phyloP scores from a whole-genome alignment of 1,140 invertebrate species.

The Drosophila watanabei region DNA sequence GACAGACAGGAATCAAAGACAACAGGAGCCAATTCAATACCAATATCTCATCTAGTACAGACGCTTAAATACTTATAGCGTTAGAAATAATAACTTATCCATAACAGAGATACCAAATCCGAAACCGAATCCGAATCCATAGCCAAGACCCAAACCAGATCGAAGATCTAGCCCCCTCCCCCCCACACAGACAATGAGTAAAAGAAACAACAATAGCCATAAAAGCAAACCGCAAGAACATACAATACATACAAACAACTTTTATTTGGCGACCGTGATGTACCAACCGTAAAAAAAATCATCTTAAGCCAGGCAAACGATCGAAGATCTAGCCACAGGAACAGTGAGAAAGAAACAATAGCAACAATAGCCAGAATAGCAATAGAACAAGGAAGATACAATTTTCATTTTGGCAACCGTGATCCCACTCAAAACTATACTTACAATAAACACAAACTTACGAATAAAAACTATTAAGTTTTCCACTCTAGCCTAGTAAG shows the following conservation, averaged over 20 bases:
- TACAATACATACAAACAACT: slow-evolving; percentile 4
- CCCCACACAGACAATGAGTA: slow-evolving; percentile 9
- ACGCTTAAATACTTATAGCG: slow-evolving; percentile 39
- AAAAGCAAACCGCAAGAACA: slow-evolving; percentile 2
- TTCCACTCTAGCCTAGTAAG: slow-evolving; percentile 49
- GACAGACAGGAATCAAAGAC: slow-evolving; percentile 29
- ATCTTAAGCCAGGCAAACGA: background rate
- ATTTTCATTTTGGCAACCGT: slow-evolving; percentile 22
- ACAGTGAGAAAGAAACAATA: slow-evolving; percentile 10
- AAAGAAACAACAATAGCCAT: background rate
- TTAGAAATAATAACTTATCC: slow-evolving; percentile 45
- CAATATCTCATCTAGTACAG: slow-evolving; percentile 54
- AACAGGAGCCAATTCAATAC: slow-evolving; percentile 25
- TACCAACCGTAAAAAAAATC: background rate
- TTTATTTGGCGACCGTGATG: slow-evolving; percentile 23
- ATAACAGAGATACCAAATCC: background rate
- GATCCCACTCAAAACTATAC: slow-evolving; percentile 35
- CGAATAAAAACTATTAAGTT: slow-evolving; percentile 38
- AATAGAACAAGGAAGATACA: slow-evolving; percentile 15
- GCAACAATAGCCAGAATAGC: slow-evolving; percentile 4
- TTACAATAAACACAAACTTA: slow-evolving; percentile 23
- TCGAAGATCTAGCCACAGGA: slow-evolving; percentile 21
- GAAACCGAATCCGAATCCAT: slow-evolving; percentile 8
- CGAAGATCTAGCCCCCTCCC: slow-evolving; percentile 5
- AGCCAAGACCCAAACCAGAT: slow-evolving; percentile 9